Evolutionary conservation across 2,888 invertebrate species (phyloP).

Genomic region (Prenolepis imparis): DNA sequence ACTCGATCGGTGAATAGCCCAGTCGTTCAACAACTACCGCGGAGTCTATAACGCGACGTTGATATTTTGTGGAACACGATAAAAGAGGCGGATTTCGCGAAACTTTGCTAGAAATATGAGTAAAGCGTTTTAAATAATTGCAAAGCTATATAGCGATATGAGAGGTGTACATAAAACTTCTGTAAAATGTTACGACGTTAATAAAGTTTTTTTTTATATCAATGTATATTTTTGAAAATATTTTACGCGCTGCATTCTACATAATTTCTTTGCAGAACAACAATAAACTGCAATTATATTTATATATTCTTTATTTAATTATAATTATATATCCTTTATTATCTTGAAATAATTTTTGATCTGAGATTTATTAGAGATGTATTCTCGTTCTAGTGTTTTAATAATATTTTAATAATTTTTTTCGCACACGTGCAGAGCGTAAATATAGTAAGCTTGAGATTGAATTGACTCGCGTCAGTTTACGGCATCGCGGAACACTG

Average conservation of each 20-base stretch:
- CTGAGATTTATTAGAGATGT: neutral
- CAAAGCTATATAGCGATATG: no score
- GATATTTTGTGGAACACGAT: conserved; percentile 6
- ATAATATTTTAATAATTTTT: neutral
- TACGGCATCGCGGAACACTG: neutral
- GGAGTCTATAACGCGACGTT: conserved; percentile 17
- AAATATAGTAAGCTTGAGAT: neutral
- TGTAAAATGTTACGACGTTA: no score
- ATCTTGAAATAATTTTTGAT: neutral
- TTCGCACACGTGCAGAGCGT: neutral
- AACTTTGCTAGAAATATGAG: neutral
- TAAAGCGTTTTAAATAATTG: no score
- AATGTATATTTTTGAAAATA: neutral
- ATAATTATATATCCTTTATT: neutral
- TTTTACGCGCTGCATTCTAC: neutral
- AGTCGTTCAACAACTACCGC: conserved; percentile 49
- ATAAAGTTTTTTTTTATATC: neutral
- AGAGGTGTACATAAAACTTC: no score
- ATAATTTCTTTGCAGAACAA: neutral
- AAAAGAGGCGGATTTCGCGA: neutral
- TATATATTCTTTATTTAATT: no score
- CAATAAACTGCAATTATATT: neutral
- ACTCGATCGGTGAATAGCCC: conserved; percentile 68
- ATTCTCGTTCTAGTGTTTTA: neutral
- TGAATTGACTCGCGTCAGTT: neutral